Conservation (phyloP, 2,113 vertebrate species). For the Rhynchomys soricoides region DNA sequence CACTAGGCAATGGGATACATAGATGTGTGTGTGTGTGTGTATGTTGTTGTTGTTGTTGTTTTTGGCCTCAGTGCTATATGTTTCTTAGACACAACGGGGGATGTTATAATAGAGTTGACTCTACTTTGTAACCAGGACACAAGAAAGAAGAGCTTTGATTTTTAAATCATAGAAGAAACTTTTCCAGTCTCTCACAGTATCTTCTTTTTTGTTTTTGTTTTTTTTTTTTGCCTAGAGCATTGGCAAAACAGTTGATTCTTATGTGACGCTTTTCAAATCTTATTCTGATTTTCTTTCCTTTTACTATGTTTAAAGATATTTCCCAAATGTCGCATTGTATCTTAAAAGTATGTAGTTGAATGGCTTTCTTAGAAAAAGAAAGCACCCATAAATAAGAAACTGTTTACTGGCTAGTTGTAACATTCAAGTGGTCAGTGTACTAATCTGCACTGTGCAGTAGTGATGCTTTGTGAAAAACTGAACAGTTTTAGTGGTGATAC, state of each 20-base stretch:
- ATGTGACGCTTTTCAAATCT: neutral
- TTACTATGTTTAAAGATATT: neutral
- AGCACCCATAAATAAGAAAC: neutral
- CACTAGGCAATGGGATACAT: neutral
- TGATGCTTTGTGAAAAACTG: neutral
- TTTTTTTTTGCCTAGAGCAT: neutral
- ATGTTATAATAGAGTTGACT: neutral
- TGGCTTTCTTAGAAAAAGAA: neutral
- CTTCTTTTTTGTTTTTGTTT: neutral
- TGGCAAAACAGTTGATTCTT: neutral
- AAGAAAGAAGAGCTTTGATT: neutral
- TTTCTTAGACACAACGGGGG: neutral
- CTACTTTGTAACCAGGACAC: neutral
- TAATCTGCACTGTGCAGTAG: neutral
- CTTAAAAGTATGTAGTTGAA: neutral
- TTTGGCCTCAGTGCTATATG: neutral
- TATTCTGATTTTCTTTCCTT: slow-evolving; percentile 40
- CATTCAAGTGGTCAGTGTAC: neutral
- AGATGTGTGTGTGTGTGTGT: neutral
- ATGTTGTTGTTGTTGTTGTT: neutral
- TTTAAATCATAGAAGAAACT: neutral
- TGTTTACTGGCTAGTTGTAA: neutral
- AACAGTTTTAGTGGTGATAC: neutral
- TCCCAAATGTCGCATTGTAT: neutral
- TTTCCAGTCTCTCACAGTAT: neutral